Evolutionary conservation across 2,888 invertebrate genomes (phyloP).

Genomic region (Celastrina argiolus): DNA sequence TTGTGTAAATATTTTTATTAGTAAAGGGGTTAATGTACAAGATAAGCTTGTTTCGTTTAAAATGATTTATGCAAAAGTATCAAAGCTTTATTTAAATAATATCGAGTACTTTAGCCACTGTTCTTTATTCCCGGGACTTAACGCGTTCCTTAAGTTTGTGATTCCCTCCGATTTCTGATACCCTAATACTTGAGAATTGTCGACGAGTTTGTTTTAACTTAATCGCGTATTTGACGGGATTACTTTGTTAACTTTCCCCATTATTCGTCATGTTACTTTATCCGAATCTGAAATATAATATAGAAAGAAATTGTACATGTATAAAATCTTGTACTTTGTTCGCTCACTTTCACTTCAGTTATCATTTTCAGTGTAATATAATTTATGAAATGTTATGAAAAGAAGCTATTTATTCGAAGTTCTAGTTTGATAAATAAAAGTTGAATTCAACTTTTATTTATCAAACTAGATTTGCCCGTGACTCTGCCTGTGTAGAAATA

Average conservation of each 20-base stretch:
- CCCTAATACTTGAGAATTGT: constrained; percentile 54
- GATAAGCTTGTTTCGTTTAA: neutral
- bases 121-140: constrained; percentile 34
- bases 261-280: constrained; percentile 18
- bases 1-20: too few species aligned
- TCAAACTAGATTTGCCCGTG: too few species aligned
- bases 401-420: too few species aligned
- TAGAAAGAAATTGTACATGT: neutral
- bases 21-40: neutral
- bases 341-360: too few species aligned
- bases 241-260: constrained; percentile 30
- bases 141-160: constrained; percentile 50
- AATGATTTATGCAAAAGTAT: neutral
- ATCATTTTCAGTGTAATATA: too few species aligned
- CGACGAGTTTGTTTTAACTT: constrained; percentile 54
- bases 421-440: too few species aligned
- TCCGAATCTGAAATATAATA: neutral
- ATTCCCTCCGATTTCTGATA: constrained; percentile 59
- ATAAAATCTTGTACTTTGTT: neutral
- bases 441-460: too few species aligned
- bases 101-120: constrained; percentile 4
- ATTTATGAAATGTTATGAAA: too few species aligned
- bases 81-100: constrained; percentile 8
- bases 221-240: constrained; percentile 48
- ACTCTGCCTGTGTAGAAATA: too few species aligned